These are phyloP conservation scores for Actenoides lindsayi DNA, from an alignment of 2,113 vertebrate species.

Conservation along the genomic window DNA sequence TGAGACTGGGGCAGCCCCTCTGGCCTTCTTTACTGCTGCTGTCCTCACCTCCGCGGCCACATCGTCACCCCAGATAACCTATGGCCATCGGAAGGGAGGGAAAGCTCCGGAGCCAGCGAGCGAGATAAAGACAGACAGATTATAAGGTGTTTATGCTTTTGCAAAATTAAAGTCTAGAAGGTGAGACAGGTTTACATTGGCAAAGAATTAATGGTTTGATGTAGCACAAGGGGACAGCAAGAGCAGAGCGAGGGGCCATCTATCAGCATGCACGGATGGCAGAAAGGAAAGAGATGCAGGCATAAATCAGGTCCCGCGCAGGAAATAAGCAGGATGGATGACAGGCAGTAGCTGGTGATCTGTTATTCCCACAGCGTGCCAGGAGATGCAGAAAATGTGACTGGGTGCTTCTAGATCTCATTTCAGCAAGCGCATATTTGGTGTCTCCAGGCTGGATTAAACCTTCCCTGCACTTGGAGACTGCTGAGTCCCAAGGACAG, in stretches of 20 bases:
- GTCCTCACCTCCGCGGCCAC: rapidly evolving
- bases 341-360: conserved; percentile 46
- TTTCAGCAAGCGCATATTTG: background rate
- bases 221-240: conserved; percentile 46
- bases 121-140: conserved; percentile 12
- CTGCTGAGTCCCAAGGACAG: background rate
- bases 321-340: conserved; percentile 59
- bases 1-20: background rate
- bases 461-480: background rate
- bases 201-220: conserved; percentile 61
- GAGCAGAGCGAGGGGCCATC: conserved; percentile 49
- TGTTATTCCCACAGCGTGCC: background rate
- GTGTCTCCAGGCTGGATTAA: background rate
- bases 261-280: conserved; percentile 47
- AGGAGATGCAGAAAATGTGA: background rate
- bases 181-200: conserved; percentile 66
- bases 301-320: conserved; percentile 38
- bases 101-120: background rate
- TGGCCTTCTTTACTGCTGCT: background rate
- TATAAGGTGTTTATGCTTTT: conserved; percentile 62
- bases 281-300: conserved; percentile 25
- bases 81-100: background rate
- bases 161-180: conserved; percentile 65
- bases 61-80: conserved; percentile 39
- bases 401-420: conserved; percentile 1